phyloP scores from a whole-genome alignment of 1,140 invertebrate genomes.

The Drosophila fuyamai region DNA sequence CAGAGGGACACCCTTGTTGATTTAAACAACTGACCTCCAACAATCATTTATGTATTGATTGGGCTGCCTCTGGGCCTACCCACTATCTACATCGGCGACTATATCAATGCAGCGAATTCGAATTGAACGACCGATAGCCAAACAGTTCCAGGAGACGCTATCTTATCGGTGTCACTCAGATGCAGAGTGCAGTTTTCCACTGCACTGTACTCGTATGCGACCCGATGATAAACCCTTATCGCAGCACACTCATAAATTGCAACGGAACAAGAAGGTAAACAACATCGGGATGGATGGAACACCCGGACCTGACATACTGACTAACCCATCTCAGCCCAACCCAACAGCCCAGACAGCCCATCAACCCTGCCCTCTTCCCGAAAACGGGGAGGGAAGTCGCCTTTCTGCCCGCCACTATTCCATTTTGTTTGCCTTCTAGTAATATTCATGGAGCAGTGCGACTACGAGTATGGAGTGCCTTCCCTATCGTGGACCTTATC shows the following conservation, averaged over 20 bases:
- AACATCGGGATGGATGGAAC: constrained; percentile 20
- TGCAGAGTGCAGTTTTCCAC: constrained; percentile 76
- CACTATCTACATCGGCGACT: constrained; percentile 3
- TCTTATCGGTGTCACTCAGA: constrained; percentile 68
- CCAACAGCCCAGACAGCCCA: constrained; percentile 9
- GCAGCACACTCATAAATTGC: constrained; percentile 76
- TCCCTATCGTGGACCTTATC: constrained; percentile 58
- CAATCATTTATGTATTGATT: constrained; percentile 80
- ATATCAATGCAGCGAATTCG: constrained; percentile 45
- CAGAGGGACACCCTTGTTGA: constrained; percentile 52
- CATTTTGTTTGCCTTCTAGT: constrained; percentile 54
- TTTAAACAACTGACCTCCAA: constrained; percentile 82
- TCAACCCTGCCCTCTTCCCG: constrained; percentile 20
- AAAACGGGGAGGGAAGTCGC: constrained; percentile 19
- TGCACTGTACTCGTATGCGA: not conserved
- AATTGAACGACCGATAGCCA: constrained; percentile 48
- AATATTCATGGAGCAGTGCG: constrained; percentile 50
- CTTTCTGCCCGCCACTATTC: constrained; percentile 5
- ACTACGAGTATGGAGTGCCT: constrained; percentile 23
- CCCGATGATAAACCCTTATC: constrained; percentile 67
- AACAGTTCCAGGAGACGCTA: constrained; percentile 58
- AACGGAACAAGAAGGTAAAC: constrained; percentile 79
- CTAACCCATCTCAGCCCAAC: constrained; percentile 54
- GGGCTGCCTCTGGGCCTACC: constrained; percentile 33
- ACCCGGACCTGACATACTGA: constrained; percentile 58